phyloP scores from a whole-genome alignment of 2,888 invertebrate species.

The Microctonus aethiopoides region DNA sequence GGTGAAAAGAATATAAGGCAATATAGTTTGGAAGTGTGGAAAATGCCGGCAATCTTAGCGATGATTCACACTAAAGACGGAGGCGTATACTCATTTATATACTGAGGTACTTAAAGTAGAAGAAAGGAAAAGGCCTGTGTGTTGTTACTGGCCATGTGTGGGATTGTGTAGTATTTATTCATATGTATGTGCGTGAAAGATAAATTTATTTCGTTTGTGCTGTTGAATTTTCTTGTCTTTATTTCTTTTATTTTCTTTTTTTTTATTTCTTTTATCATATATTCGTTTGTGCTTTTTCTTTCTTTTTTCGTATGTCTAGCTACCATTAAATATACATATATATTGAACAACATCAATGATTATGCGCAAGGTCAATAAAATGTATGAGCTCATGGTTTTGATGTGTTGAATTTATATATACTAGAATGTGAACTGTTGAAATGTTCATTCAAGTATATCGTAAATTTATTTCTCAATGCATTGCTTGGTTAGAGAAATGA shows the following conservation, averaged over 20 bases:
- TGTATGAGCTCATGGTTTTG: constrained; percentile 1
- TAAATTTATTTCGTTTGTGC: constrained; percentile 3
- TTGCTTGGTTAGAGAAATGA: constrained; percentile 9
- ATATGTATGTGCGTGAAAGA: not conserved
- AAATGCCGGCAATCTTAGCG: constrained; percentile 23
- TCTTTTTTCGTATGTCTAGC: constrained; percentile 2
- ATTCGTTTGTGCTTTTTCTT: constrained; percentile 14
- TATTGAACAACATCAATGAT: constrained; percentile 37
- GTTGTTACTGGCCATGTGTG: constrained; percentile 1
- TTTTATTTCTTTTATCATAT: constrained; percentile 1
- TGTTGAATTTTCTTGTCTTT: not conserved
- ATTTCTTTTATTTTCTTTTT: constrained; percentile 3
- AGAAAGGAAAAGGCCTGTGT: not conserved
- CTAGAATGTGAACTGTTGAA: not conserved
- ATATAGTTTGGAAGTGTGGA: constrained; percentile 28
- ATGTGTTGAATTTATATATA: constrained; percentile 13
- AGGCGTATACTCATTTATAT: constrained; percentile 18
- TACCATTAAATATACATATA: not conserved
- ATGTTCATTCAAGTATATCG: constrained; percentile 26
- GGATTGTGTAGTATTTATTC: not conserved
- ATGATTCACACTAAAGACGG: constrained; percentile 28
- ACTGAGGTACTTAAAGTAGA: constrained; percentile 16
- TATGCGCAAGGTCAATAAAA: constrained; percentile 47
- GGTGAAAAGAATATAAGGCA: not conserved
- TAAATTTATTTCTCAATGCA: constrained; percentile 10